Conservation (phyloP, 2,797 vertebrate genomes). For the Anguilla anguilla region DNA sequence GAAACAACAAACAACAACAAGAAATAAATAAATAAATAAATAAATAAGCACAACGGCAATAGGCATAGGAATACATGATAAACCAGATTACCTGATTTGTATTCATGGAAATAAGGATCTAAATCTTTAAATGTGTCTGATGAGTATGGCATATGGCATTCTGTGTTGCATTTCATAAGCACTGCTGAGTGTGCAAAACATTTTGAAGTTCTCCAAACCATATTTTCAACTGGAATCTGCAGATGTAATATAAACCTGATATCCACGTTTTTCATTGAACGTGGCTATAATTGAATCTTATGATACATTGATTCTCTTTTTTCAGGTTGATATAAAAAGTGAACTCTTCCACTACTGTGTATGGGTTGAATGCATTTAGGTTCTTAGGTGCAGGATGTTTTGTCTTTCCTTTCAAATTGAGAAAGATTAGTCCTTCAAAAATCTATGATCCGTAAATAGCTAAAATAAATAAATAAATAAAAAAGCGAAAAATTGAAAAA, state of each 20-base stretch:
- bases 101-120: not conserved
- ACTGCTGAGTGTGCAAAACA: not conserved
- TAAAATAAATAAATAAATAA: not conserved
- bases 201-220: not conserved
- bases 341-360: not conserved
- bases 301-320: slow-evolving; percentile 1
- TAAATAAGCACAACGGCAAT: not conserved
- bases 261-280: slow-evolving; percentile 15
- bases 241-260: not conserved
- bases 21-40: too few relatives aligned
- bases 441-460: slow-evolving; percentile 1
- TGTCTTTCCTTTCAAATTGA: slow-evolving; percentile 15
- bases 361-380: not conserved
- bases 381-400: not conserved
- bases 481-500: not conserved
- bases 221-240: not conserved
- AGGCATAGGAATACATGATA: not conserved
- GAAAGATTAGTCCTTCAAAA: not conserved
- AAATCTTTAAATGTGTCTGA: not conserved
- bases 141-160: not conserved
- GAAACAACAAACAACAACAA: too few relatives aligned
- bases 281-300: not conserved
- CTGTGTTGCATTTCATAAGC: not conserved
- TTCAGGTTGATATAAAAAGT: slow-evolving; percentile 6
- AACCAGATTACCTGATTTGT: too few relatives aligned